A percentile compares a stretch with the other conserved stretches of the same genome.
These are phyloP conservation scores for Toxonevra muliebris DNA, from an alignment of 2,888 invertebrate genomes.

Conservation along the genomic window DNA sequence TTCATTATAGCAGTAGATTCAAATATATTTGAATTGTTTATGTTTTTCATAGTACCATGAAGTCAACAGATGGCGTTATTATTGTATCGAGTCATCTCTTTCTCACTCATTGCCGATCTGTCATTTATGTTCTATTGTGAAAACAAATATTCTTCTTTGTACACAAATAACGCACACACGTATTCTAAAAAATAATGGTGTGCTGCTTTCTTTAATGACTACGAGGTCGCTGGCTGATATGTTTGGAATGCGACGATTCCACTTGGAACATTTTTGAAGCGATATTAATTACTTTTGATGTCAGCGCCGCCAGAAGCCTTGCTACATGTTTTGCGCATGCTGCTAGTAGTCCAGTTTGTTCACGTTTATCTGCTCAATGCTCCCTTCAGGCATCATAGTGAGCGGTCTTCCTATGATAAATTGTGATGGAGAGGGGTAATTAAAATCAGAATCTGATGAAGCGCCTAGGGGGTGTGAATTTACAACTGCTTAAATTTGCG, in stretches of 20 bases:
- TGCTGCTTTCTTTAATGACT: too few species aligned
- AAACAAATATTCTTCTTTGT: too few species aligned
- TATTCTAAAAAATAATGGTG: too few species aligned
- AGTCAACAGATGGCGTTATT: too few species aligned
- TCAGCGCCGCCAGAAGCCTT: conserved; percentile 32
- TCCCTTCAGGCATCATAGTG: conserved; percentile 31
- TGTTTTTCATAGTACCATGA: too few species aligned
- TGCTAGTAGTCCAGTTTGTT: conserved; percentile 33
- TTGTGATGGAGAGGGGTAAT: conserved; percentile 33
- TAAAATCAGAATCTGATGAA: conserved; percentile 31
- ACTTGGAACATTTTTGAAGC: conserved; percentile 27
- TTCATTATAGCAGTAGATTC: too few species aligned
- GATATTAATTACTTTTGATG: conserved; percentile 26
- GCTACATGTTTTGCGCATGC: conserved; percentile 35
- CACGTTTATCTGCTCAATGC: conserved; percentile 9
- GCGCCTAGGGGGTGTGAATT: conserved; percentile 26
- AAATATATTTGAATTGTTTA: too few species aligned
- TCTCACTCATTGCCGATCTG: too few species aligned
- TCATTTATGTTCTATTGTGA: too few species aligned
- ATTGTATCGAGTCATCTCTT: too few species aligned
- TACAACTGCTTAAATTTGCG: conserved; percentile 33
- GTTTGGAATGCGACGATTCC: conserved; percentile 9
- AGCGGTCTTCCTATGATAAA: conserved; percentile 35
- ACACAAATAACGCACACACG: too few species aligned
- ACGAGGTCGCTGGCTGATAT: conserved; percentile 12